Evolutionary conservation across 2,888 invertebrate species (phyloP).

Genomic region (Diarsia brunnea): DNA sequence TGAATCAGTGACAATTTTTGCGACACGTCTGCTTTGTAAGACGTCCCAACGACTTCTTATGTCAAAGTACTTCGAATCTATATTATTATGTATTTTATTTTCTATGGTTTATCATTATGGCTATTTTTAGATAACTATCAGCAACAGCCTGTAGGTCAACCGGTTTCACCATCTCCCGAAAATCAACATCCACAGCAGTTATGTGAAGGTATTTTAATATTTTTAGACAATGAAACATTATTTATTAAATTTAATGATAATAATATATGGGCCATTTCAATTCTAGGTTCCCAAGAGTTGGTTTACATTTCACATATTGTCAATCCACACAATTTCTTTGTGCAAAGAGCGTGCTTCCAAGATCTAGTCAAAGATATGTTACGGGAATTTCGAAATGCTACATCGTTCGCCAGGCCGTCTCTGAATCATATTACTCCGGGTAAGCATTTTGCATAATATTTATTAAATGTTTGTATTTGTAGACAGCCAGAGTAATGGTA

Average conservation of each 20-base stretch:
- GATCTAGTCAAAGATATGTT: constrained; percentile 81
- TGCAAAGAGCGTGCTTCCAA: constrained; percentile 87
- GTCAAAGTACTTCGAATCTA: background rate
- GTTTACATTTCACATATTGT: constrained; percentile 91
- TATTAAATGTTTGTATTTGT: background rate
- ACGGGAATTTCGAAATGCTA: constrained; percentile 81
- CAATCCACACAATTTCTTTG: constrained; percentile 92
- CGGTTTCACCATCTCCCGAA: constrained; percentile 76
- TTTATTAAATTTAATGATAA: background rate
- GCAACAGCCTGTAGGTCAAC: constrained; percentile 72
- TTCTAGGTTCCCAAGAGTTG: constrained; percentile 85
- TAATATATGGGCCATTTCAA: background rate
- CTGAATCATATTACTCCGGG: constrained; percentile 79
- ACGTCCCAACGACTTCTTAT: too few relatives aligned
- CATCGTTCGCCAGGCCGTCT: constrained; percentile 78
- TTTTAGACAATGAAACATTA: background rate
- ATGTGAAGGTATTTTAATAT: constrained; percentile 77
- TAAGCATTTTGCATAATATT: constrained; percentile 60
- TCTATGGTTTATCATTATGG: background rate
- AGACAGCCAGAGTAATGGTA: constrained; percentile 2
- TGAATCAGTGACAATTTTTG: too few relatives aligned
- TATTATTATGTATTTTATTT: background rate
- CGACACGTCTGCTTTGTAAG: too few relatives aligned
- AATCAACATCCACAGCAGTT: constrained; percentile 78
- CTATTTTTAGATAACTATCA: constrained; percentile 72